Base-by-base conservation (phyloP, 2,113 vertebrate species). In the Meriones unguiculatus region DNA sequence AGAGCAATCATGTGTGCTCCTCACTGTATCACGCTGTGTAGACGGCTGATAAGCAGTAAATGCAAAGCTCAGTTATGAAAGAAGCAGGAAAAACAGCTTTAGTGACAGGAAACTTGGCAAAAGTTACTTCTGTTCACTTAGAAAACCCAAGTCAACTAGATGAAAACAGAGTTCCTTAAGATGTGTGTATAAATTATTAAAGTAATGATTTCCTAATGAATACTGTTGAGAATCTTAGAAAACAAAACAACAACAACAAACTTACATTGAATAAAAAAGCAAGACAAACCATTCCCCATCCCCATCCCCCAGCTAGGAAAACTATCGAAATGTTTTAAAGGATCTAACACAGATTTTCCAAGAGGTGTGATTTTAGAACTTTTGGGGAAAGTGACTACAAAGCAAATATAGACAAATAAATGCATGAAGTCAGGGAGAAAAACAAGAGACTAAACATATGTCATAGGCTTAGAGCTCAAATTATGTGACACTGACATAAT, bases 401-500 rank as follows among this genome's bases (percentile, higher is more conserved):
- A 94, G 59, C 94, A 94, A 95, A 92, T 88, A 7, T 93, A 35
- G 25, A 93, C 93, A 62, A 95, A 80, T 76, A 91, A 15, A 91
- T 54, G 35, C 11, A 52, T 12, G 22, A 87, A 24, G 76, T 12
- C 54, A 75, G 13, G 14, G 50, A 52, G 11, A 38, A 91, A 41
- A 41, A 41, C 41, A 72, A 35, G 32, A 73, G 9, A 90, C 54
- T 35, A 91, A 78, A 86, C 30, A 81, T 9, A 86, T 30, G 28
- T 54, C 84, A 35, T 86, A 93, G 54, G 65, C 46, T 46, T 90
- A 80, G 72, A 82, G 25, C 62, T 93, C 73, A 95, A 72, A 87
- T 50, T 50, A n/a, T 87, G n/a, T 78, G 35, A 95, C 62, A 91
- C 10, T 69, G 24, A 89, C 38, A 95, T 8, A 82, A 91, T 14